Evolutionary conservation across 2,797 vertebrate species (phyloP).

Genomic region (Crocodylus rhombifer): DNA sequence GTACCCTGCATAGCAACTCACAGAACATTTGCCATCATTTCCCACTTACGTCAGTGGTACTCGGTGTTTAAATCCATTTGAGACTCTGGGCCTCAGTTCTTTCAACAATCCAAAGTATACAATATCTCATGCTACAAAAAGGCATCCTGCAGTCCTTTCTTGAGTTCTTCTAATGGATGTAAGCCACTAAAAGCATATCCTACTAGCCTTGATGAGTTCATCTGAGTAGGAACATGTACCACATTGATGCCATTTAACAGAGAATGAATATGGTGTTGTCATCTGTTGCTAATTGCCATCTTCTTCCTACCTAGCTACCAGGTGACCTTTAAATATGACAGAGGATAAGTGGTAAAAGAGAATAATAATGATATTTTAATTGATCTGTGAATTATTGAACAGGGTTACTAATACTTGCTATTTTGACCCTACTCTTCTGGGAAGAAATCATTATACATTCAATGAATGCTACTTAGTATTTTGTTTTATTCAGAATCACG

Average conservation of each 20-base stretch:
- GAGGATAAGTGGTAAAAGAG: slow-evolving; percentile 78
- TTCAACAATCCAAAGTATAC: background rate
- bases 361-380: slow-evolving; percentile 85
- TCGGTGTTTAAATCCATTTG: background rate
- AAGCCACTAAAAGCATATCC: slow-evolving; percentile 46
- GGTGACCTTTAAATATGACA: slow-evolving; percentile 84
- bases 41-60: background rate
- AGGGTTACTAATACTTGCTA: slow-evolving; percentile 67
- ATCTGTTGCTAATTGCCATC: slow-evolving; percentile 74
- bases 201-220: slow-evolving; percentile 43
- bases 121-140: background rate
- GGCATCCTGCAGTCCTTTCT: background rate
- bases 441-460: slow-evolving; percentile 67
- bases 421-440: slow-evolving; percentile 51
- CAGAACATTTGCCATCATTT: no score
- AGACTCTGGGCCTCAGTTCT: background rate
- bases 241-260: slow-evolving; percentile 56
- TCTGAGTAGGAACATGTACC: slow-evolving; percentile 64
- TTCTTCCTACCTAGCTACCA: slow-evolving; percentile 72
- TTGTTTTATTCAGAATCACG: slow-evolving; percentile 15
- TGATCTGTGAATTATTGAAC: slow-evolving; percentile 85
- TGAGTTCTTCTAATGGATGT: background rate
- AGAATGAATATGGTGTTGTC: slow-evolving; percentile 69
- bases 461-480: slow-evolving; percentile 18
- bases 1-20: background rate